Evolutionary conservation across 2,888 invertebrate species (phyloP), one percentile per base, ranked within the genome.

Genomic region (Callosobruchus maculatus): DNA sequence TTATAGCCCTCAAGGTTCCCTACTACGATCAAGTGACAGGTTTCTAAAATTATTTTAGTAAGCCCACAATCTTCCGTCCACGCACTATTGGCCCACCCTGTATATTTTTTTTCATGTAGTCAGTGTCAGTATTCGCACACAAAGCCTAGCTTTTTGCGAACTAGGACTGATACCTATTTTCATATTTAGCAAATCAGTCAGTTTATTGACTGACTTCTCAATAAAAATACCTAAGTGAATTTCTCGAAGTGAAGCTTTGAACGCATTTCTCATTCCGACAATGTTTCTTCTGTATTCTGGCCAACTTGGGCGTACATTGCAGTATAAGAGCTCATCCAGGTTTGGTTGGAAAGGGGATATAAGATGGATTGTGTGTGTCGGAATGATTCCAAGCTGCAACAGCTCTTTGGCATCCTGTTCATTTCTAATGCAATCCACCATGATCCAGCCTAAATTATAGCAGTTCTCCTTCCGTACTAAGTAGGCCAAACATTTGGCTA

Each of bases 301-400:
- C 87, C 87, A 88, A 31, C 81, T 79, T 1, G 72, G 31, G 18
- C 74, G 26, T 21, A 87, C 85, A 71, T 85, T 81, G 74, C 85
- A 86, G 75, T 86, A 86, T n/a, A 85, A 74, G 21, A 85, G 73
- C 68, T 87, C 83, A 22, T 80, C 81, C 26, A 87, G 73, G 26
- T 82, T 79, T 0, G 85, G 86, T 49, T 83, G 80, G 77, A 83
- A 85, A 2, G 86, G 83, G 5, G 85, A 82, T 70, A 88, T 84
- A n/a, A 90, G 82, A 76, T 89, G 87, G 22, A 90, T 81, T n/a
- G 88, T 88, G 74, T 90, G 89, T 0, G 89, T 88, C 0, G 90
- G 90, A 72, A 89, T 81, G 72, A 90, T 86, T 2, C 89, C 90
- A 2, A 81, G 77, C 67, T 85, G 85, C 67, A 88, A 82, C 26